Evolutionary conservation across 2,113 vertebrate genomes (phyloP).

Genomic region (Barnardius zonarius): DNA sequence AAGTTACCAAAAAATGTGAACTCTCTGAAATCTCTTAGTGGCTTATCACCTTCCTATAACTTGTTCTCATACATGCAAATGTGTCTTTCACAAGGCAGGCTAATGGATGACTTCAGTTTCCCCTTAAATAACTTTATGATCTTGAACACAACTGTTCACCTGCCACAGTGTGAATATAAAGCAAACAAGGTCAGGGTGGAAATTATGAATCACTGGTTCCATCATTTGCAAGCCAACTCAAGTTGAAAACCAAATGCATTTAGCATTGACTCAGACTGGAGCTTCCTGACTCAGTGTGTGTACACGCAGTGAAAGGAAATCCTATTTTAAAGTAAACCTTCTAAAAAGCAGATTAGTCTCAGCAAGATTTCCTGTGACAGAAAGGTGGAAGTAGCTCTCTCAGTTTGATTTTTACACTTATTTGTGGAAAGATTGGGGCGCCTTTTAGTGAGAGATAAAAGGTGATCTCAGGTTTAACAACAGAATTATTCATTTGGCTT

Average conservation of each 20-base stretch:
- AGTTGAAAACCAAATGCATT: slow-evolving; percentile 69
- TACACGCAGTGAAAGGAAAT: slow-evolving; percentile 54
- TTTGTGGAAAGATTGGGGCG: background rate
- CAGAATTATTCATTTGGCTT: background rate
- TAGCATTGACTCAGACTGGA: slow-evolving; percentile 67
- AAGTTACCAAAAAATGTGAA: background rate
- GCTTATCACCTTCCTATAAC: background rate
- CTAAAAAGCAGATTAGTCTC: slow-evolving; percentile 43
- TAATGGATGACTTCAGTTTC: background rate
- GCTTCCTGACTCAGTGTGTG: slow-evolving; percentile 64
- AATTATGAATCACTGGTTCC: slow-evolving; percentile 73
- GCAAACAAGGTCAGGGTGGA: slow-evolving; percentile 60
- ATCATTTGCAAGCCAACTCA: slow-evolving; percentile 31
- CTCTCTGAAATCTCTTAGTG: background rate
- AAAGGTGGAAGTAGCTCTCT: background rate
- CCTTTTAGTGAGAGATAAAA: background rate
- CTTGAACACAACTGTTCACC: slow-evolving; percentile 23
- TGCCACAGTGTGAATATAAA: slow-evolving; percentile 13
- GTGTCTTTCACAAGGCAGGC: background rate
- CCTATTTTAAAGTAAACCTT: slow-evolving; percentile 63
- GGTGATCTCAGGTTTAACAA: background rate
- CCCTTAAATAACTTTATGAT: background rate
- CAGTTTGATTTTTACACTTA: background rate
- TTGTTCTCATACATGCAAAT: background rate
- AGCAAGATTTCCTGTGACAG: slow-evolving; percentile 12